Conservation (phyloP, 2,113 vertebrate genomes). For the Brachirus orientalis region DNA sequence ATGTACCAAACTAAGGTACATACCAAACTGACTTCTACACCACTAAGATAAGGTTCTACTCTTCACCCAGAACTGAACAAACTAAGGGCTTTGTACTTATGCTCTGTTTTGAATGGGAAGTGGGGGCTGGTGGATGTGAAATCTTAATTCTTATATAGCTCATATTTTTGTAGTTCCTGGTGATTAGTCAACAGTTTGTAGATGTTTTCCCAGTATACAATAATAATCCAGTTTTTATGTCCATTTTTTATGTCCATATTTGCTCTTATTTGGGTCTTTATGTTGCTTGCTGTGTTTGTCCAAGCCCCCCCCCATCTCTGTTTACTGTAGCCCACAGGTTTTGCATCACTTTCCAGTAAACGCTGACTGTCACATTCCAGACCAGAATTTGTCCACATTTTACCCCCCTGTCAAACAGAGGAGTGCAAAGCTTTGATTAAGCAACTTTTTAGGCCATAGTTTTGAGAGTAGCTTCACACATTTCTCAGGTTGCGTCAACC, state of each 20-base stretch:
- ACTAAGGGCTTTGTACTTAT: background rate
- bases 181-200: conserved; percentile 51
- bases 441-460: background rate
- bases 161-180: conserved; percentile 17
- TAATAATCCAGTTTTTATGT: background rate
- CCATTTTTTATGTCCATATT: conserved; percentile 34
- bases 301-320: conserved; percentile 9
- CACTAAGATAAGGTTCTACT: conserved; percentile 2
- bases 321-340: conserved; percentile 36
- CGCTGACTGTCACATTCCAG: conserved; percentile 9
- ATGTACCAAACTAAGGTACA: too few relatives aligned
- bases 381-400: conserved; percentile 19
- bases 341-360: conserved; percentile 49
- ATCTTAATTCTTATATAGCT: conserved; percentile 17
- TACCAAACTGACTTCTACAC: too few relatives aligned
- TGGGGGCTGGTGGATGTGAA: background rate
- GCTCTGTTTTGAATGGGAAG: background rate
- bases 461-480: conserved; percentile 28
- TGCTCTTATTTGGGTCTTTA: conserved; percentile 5
- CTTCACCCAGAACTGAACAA: background rate
- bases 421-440: conserved; percentile 5
- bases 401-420: conserved; percentile 19
- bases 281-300: conserved; percentile 30
- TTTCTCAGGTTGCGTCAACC: conserved; percentile 51
- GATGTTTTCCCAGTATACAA: conserved; percentile 52